Evolutionary conservation across 2,797 vertebrate genomes (phyloP).

Genomic region (Poecile montanus): DNA sequence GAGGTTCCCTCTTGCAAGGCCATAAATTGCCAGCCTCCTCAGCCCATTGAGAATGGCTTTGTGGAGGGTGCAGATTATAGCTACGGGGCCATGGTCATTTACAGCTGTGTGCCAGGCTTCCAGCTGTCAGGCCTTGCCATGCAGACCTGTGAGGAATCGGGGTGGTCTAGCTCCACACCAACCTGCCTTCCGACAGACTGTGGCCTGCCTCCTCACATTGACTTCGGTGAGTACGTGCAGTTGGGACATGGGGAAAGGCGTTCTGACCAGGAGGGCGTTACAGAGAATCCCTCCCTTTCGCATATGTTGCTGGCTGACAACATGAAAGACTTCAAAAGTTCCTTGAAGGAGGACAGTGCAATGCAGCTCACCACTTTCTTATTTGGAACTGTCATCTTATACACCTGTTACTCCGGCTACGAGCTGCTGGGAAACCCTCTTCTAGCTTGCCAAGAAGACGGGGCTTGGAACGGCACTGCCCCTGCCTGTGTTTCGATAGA

Average conservation of each 20-base stretch:
- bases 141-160: conserved; percentile 91
- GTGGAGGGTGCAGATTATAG: conserved; percentile 95
- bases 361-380: conserved; percentile 83
- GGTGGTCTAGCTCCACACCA: conserved; percentile 91
- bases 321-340: conserved; percentile 15
- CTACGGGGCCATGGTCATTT: conserved; percentile 94
- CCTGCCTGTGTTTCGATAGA: conserved; percentile 87
- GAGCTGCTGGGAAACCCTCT: conserved; percentile 82
- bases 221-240: conserved; percentile 90
- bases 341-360: conserved; percentile 23
- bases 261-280: conserved; percentile 47
- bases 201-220: conserved; percentile 95
- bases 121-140: conserved; percentile 91
- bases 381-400: conserved; percentile 85
- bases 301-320: neutral
- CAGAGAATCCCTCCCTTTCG: conserved; percentile 19
- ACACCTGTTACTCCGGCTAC: conserved; percentile 87
- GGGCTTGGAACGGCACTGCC: conserved; percentile 93
- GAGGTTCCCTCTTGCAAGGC: conserved; percentile 84
- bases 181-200: conserved; percentile 89
- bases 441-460: conserved; percentile 90
- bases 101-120: conserved; percentile 95
- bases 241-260: conserved; percentile 63
- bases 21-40: conserved; percentile 88
- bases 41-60: conserved; percentile 92